These are phyloP conservation scores for Hafferia zeledoni DNA, from an alignment of 2,797 vertebrate genomes.

Conservation along the genomic window DNA sequence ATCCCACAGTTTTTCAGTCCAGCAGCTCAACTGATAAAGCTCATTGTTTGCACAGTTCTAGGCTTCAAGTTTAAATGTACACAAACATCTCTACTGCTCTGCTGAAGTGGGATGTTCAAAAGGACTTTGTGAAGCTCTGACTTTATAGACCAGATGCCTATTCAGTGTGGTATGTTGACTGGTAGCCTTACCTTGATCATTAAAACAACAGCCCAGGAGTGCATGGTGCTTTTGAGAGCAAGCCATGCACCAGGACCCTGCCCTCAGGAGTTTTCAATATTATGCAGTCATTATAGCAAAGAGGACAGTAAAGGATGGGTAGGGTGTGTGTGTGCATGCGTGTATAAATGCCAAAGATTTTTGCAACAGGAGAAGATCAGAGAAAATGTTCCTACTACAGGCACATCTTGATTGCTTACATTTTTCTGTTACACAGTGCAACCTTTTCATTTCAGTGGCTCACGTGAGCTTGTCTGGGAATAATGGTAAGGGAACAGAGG, in stretches of 20 bases:
- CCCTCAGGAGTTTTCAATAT: constrained; percentile 22
- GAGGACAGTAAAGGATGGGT: constrained; percentile 36
- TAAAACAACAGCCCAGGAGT: background rate
- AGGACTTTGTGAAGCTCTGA: background rate
- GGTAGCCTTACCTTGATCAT: constrained; percentile 5
- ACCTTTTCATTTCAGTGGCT: background rate
- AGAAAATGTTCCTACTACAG: constrained; percentile 12
- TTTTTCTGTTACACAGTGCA: background rate
- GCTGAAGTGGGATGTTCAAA: background rate
- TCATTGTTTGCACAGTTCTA: background rate
- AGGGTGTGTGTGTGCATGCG: background rate
- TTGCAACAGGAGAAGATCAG: constrained; percentile 32
- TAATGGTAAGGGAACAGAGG: background rate
- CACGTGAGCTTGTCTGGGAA: background rate
- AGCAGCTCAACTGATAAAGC: background rate
- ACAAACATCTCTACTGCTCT: background rate
- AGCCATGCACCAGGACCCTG: background rate
- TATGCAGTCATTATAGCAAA: constrained; percentile 14
- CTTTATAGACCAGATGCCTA: background rate
- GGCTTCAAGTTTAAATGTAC: background rate
- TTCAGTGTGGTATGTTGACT: constrained; percentile 31
- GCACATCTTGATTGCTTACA: background rate
- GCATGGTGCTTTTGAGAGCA: background rate
- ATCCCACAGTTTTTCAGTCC: background rate
- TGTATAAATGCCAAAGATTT: constrained; percentile 17